Evolutionary conservation across 2,888 invertebrate genomes (phyloP), one percentile per base, ranked within the genome.

Genomic region (Microplitis manilae): DNA sequence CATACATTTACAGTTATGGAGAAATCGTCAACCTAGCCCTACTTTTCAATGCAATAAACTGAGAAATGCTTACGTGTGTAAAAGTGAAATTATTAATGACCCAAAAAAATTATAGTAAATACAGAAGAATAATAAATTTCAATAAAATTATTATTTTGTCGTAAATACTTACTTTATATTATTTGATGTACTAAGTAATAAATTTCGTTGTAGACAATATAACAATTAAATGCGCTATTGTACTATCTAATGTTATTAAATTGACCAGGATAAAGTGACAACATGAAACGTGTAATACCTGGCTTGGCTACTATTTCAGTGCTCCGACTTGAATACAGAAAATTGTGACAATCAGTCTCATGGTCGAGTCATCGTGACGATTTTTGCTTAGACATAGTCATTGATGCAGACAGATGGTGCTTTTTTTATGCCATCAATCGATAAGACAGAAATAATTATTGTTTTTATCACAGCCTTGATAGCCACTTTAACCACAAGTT

Each of bases 21-120:
- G 75, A 79, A 79, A 81, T 76, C 68, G 68, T 71, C 70, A 41
- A 50, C 38, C 60, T 64, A 73, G 74, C 70, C 65, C 71, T 60
- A 77, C 75, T 78, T 76, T 67, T 73, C 59, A n/a, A 50, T 7
- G 7, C 41, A 2, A 17, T 13, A 8, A 6, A 40, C 39, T 15
- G 69, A 39, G 2, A 38, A 77, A 75, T 75, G 76, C 79, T 73
- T 62, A 72, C 74, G 50, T 50, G 62, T 60, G 75, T 72, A 72
- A 60, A n/a, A n/a, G 8, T 15, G n/a, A 9, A 62, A 61, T 61
- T 40, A 72, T 72, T 40, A 38, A 38, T 17, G 38, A 39, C 41
- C 15, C 61, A 39, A 68, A 68, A 9, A 61, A 17, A 70, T 50
- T 4, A 39, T 40, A 4, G 30, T 30, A 30, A 50, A 50, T 50